Evolutionary conservation across 2,113 vertebrate genomes (phyloP).

Genomic region (Anser cygnoides): DNA sequence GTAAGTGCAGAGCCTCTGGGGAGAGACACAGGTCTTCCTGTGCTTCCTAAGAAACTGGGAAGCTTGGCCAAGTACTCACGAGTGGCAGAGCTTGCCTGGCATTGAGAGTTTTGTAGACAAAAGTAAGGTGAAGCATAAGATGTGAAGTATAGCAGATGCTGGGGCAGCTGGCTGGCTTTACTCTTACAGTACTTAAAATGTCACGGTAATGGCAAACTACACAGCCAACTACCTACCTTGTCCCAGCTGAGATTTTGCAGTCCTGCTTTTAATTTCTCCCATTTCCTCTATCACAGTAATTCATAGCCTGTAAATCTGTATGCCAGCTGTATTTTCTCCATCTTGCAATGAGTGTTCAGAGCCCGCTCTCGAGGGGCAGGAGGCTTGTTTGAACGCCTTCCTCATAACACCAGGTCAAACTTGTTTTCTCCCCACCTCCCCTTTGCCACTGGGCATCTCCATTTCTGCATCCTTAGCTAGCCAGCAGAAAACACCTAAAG

Average conservation of each 20-base stretch:
- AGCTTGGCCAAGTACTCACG: not conserved
- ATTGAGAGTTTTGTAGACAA: not conserved
- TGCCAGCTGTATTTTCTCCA: fast-evolving
- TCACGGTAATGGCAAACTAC: not conserved
- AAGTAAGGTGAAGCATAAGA: not conserved
- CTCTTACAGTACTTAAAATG: not conserved
- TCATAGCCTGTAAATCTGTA: not conserved
- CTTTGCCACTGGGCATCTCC: not conserved
- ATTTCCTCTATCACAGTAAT: not conserved
- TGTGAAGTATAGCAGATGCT: not conserved
- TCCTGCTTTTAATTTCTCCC: not conserved
- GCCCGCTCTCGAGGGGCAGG: fast-evolving
- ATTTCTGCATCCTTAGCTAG: not conserved
- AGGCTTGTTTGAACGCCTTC: not conserved
- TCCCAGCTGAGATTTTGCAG: not conserved
- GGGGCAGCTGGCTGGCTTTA: not conserved
- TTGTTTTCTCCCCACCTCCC: not conserved
- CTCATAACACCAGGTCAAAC: not conserved
- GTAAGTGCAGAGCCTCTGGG: not conserved
- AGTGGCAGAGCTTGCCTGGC: not conserved
- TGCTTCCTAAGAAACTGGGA: not conserved
- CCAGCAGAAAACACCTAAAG: not conserved
- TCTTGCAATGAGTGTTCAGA: not conserved
- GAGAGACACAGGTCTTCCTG: fast-evolving
- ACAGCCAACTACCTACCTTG: fast-evolving